Conservation (phyloP, 2,888 invertebrate genomes). For the Orthonevra nobilis region DNA sequence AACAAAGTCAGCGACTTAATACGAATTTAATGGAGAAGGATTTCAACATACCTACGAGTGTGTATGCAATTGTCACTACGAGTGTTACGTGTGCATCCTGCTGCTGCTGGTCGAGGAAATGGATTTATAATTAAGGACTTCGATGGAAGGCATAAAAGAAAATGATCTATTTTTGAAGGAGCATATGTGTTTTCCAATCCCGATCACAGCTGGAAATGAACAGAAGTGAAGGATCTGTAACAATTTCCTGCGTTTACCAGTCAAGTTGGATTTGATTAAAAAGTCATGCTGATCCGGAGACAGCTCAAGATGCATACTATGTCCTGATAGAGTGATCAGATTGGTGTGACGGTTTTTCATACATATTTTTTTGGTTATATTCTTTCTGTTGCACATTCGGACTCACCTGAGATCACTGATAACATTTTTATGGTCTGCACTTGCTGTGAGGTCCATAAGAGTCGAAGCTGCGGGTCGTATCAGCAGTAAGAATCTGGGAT, state of each 20-base stretch:
- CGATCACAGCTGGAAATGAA: neutral
- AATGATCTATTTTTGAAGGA: conserved; percentile 19
- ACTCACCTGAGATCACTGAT: conserved; percentile 1
- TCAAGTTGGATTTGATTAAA: too few species aligned
- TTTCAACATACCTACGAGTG: neutral
- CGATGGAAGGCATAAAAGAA: neutral
- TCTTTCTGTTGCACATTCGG: neutral
- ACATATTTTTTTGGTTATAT: neutral
- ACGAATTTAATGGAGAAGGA: neutral
- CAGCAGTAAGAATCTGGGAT: conserved; percentile 5
- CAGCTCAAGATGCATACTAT: too few species aligned
- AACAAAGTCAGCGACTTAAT: conserved; percentile 12
- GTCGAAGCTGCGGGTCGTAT: conserved; percentile 12
- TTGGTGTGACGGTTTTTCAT: too few species aligned
- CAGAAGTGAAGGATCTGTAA: neutral
- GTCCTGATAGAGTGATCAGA: too few species aligned
- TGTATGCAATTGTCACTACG: neutral
- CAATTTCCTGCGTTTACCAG: conserved; percentile 27
- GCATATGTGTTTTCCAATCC: neutral
- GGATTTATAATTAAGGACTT: conserved; percentile 32
- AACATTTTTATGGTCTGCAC: conserved; percentile 15
- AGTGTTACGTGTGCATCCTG: neutral
- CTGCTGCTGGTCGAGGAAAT: conserved; percentile 4
- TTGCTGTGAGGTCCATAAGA: conserved; percentile 35
- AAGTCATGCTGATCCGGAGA: too few species aligned